Conservation (phyloP, 2,797 vertebrate species). For the Alfaro cultratus region DNA sequence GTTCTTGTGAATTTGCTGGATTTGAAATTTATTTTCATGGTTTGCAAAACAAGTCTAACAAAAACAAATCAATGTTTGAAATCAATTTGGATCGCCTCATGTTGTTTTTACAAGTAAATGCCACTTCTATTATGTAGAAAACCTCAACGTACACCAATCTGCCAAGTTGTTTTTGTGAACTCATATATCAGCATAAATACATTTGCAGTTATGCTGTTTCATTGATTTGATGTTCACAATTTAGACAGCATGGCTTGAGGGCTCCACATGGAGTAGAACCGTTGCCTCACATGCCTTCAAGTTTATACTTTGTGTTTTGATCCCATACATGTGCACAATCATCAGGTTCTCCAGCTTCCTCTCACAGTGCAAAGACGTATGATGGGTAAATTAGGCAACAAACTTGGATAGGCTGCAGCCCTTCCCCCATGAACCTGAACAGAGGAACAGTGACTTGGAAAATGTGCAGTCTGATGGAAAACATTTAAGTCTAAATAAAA, state of each 20-base stretch:
- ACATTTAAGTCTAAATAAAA: neutral
- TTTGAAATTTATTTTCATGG: slow-evolving; percentile 15
- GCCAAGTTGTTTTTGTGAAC: slow-evolving; percentile 12
- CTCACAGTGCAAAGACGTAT: neutral
- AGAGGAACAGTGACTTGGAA: neutral
- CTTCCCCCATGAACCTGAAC: neutral
- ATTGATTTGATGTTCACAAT: slow-evolving; percentile 29
- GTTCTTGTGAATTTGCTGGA: slow-evolving; percentile 24
- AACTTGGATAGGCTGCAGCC: neutral
- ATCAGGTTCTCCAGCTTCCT: neutral
- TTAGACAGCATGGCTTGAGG: slow-evolving; percentile 1
- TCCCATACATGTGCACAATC: neutral
- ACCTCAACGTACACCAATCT: slow-evolving; percentile 21
- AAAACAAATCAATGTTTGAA: slow-evolving; percentile 35
- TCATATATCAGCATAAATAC: slow-evolving; percentile 21
- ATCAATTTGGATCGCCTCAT: slow-evolving; percentile 24
- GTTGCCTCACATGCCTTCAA: neutral
- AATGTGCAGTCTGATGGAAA: neutral
- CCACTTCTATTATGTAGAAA: slow-evolving; percentile 28
- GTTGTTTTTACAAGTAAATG: slow-evolving; percentile 39
- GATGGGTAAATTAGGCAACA: neutral
- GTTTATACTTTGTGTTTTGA: neutral
- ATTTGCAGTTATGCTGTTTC: slow-evolving; percentile 21
- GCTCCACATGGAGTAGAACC: neutral
- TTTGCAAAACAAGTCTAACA: slow-evolving; percentile 28